Base-by-base conservation (phyloP, 2,113 vertebrate species). In the Spilogale gracilis region DNA sequence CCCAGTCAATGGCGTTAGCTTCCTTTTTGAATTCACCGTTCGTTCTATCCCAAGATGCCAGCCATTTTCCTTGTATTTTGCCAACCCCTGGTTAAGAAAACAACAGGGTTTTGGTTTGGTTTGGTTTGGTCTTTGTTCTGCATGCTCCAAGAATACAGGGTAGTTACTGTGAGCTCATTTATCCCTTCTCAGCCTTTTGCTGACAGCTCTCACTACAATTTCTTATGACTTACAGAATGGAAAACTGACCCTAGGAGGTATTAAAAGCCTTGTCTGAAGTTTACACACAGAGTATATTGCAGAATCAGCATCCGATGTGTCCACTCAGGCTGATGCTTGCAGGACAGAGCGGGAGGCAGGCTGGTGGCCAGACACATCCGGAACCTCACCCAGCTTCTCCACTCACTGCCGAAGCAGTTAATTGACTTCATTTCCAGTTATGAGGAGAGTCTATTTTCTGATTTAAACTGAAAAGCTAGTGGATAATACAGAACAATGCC, bases 181-280 rank as follows among this genome's bases (percentile, higher is more conserved):
- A 91, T 61, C 90, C 32, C 52, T 18, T 11, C 38, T 38, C 60
- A 61, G 20, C 60, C 32, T 89, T 82, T 14, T 21, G 63, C 38
- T 27, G 13, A 82, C 58, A 82, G 23, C 50, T 45, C 16, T 81
- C 20, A 56, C 18, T 32, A 48, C 52, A 43, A n/a, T 87, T 65
- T 90, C 48, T 65, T 78, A 5, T 32, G 76, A 89, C 82, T 96
- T 25, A 79, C 30, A 76, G 45, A 27, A 9, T 54, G 23, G 45
- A 69, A 96, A 85, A 76, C 63, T 27, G 83, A 96, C 67, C 92
- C 25, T 30, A 60, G 65, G n/a, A 86, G 14, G n/a, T 50, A 82
- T 30, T 61, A n/a, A 89, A 85, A 78, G 74, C 21, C 43, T 80
- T 90, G 56, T 85, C 43, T 30, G 9, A 83, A 83, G 52, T 52